Percentiles rank a stretch among this genome's conserved stretches.
phyloP scores from a whole-genome alignment of 2,888 invertebrate species.

The Meta bourneti region DNA sequence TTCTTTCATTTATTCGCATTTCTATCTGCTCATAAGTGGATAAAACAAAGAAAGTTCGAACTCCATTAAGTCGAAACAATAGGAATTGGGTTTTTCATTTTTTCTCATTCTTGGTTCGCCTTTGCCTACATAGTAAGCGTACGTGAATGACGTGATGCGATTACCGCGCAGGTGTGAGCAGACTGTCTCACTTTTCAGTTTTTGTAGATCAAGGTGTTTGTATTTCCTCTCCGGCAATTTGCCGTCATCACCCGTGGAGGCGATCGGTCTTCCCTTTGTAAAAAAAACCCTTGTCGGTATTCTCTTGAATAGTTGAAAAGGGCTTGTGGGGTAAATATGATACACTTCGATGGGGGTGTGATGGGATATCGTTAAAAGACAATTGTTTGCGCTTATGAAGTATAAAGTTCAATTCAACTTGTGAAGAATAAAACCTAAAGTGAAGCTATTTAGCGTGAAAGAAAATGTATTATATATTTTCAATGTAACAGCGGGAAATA shows the following conservation, averaged over 20 bases:
- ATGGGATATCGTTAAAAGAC: background rate
- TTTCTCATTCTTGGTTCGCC: background rate
- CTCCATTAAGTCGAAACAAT: slow-evolving; percentile 57
- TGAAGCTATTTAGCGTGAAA: too few relatives aligned
- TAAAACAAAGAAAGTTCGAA: slow-evolving; percentile 32
- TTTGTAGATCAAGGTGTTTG: slow-evolving; percentile 60
- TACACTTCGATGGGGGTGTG: background rate
- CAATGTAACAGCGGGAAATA: too few relatives aligned
- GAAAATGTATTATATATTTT: too few relatives aligned
- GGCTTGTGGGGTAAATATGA: background rate
- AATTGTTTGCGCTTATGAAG: too few relatives aligned
- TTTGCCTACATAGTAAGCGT: background rate
- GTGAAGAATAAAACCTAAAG: background rate
- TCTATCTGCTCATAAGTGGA: slow-evolving; percentile 18
- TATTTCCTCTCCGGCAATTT: slow-evolving; percentile 37
- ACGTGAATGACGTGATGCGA: slow-evolving; percentile 52
- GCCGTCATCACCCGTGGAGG: background rate
- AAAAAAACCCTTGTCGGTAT: slow-evolving; percentile 5
- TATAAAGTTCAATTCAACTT: background rate
- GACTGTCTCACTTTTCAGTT: slow-evolving; percentile 48
- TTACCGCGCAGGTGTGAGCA: slow-evolving; percentile 51
- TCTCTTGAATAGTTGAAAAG: background rate
- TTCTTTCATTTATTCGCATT: slow-evolving; percentile 36
- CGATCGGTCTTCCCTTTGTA: slow-evolving; percentile 36
- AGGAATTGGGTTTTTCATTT: background rate